Evolutionary conservation across 2,113 vertebrate genomes (phyloP), one percentile per base, ranked within the genome.

Genomic region (Gallinago jamesoni): DNA sequence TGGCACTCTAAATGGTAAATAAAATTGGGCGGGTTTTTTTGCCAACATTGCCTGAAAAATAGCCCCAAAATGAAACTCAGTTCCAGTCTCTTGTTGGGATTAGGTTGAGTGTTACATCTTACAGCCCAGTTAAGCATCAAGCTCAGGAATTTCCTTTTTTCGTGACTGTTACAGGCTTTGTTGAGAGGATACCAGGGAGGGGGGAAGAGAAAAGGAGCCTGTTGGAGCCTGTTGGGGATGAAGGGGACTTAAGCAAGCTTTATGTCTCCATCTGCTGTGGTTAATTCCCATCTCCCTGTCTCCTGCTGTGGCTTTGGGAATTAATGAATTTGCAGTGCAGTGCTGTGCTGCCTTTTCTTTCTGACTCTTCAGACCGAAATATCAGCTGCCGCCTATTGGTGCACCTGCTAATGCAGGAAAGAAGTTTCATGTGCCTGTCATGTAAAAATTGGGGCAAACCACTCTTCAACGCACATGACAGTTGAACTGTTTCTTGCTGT

Each of bases 201-300:
- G 76, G 33, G 66, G 0, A 23, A 81, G 39, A 78, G 72, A 78
- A 94, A 93, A 75, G 55, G 74, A 89, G 62, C n/a, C 66, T 87
- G 57, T 27, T 89, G 74, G 66, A 89, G 62, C n/a, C 66, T 87
- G 62, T 22, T 89, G 74, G 57, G 50, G 66, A 70, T 73, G 74
- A 95, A 84, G 84, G 48, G 69, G 70, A 79, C 77, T 97, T 79
- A 91, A 79, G 47, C 52, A 75, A 89, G 66, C 94, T 95, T 96
- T 85, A 73, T 85, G 48, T 84, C 88, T 94, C 93, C 94, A 93
- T 96, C 94, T 97, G 84, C 66, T 91, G 66, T 75, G 45, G 45
- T 89, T 96, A 82, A 94, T 89, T 94, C 93, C 35, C 70, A 48
- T 87, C 86, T 94, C 94, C 48, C 57, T 52, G 48, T 73, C 88